Evolutionary conservation across 2,888 invertebrate genomes (phyloP), one percentile per base, ranked within the genome.

Genomic region (Pheosia gnoma): DNA sequence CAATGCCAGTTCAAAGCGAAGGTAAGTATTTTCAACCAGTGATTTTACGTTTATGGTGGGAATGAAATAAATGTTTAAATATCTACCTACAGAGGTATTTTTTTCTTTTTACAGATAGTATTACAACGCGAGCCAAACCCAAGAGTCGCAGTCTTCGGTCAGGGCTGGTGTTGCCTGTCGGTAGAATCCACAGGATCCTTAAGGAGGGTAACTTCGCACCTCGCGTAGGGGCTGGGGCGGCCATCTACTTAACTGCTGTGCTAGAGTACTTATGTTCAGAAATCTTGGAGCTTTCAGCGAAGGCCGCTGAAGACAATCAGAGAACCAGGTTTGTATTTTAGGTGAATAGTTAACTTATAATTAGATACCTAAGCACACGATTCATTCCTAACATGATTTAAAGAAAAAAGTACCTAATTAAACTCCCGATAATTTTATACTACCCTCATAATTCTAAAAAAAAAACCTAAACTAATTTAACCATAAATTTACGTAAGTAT

Each of bases 251-350:
- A 54, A 88, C 94, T 0, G 95, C 95, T n/a, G 95, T 95, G 0
- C 90, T 96, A 82, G 96, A 96, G 75, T 96, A 96, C 75, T 79
- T 96, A 57, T 95, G 96, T 11, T 96, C 96, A 66, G 96, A 97
- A 91, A 95, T 96, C 11, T 80, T 96, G 63, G 96, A 96, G 76
- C 90, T 96, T 84, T 95, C 96, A 5, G 95, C 95, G 7, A 96
- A 96, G 72, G 95, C 95, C 13, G 95, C 96, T 0, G 84, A 94
- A 49, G 96, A 96, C 78, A 96, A 96, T 86, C 95, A 96, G 75
- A 96, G 95, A 84, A 93, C 94, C 3, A 94, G 95, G 88, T 83
- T 63, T 53, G 39, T 60, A n/a, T 49, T 47, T 11, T 7, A 47
- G 10, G 9, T 4, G 1, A 47, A 9, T 47, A 41, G 41, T 41